Conservation (phyloP, 2,113 vertebrate genomes). For the Onychorhynchus coronatus region DNA sequence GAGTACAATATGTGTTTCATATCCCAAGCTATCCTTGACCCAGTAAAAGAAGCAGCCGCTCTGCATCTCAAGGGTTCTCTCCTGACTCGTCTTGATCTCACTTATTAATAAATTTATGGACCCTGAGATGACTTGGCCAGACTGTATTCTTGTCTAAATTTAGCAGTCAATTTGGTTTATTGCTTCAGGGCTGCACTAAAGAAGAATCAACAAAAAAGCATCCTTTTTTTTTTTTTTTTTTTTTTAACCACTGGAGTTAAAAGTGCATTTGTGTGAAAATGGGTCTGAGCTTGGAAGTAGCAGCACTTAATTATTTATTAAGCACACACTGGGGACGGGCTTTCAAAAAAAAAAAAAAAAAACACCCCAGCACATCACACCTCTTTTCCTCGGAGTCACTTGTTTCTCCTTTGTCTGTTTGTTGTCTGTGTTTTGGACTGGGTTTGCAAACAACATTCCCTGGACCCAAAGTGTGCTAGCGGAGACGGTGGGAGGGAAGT, state of each 20-base stretch:
- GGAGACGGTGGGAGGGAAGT: not conserved
- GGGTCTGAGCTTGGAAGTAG: slow-evolving; percentile 30
- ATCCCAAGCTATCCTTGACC: not conserved
- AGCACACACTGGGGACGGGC: not conserved
- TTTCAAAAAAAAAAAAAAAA: not conserved
- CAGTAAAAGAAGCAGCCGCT: slow-evolving; percentile 12
- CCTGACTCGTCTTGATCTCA: not conserved
- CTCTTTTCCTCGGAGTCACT: not conserved
- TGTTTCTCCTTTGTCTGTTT: not conserved
- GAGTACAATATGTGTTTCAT: not conserved
- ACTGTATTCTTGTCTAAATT: slow-evolving; percentile 53
- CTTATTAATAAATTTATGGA: slow-evolving; percentile 58
- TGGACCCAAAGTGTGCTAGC: not conserved
- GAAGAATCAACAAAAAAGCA: slow-evolving; percentile 3
- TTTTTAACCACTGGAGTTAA: not conserved
- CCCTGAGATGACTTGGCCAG: not conserved
- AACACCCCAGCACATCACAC: not conserved
- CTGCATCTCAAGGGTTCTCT: not conserved
- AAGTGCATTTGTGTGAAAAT: slow-evolving; percentile 50
- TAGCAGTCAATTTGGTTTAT: slow-evolving; percentile 62
- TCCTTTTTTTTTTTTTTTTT: not conserved
- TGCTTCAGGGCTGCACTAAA: not conserved
- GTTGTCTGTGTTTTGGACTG: not conserved
- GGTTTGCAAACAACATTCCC: not conserved
- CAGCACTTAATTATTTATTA: slow-evolving; percentile 53